Conservation (phyloP, 2,113 vertebrate species). For the Oriolus oriolus region DNA sequence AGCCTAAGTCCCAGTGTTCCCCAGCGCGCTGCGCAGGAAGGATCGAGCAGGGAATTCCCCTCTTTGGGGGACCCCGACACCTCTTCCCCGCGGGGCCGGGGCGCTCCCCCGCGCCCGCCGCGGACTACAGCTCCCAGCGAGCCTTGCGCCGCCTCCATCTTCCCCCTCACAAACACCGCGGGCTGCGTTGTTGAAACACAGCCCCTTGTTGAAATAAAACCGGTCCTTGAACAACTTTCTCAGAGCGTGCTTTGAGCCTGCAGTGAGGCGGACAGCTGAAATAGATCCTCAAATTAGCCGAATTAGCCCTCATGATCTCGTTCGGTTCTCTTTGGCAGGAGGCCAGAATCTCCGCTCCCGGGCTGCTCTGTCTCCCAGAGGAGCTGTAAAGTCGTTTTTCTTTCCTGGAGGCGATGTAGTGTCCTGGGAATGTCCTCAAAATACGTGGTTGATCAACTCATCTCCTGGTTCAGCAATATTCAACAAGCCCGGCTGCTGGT, state of each 20-base stretch:
- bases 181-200: accelerated
- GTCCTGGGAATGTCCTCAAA: neutral
- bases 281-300: neutral
- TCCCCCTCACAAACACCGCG: accelerated
- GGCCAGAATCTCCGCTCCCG: neutral
- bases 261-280: neutral
- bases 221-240: neutral
- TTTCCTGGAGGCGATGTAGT: neutral
- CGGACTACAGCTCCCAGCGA: conserved; percentile 16
- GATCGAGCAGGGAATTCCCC: no score
- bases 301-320: neutral
- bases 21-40: neutral
- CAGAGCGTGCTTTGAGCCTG: neutral
- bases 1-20: neutral
- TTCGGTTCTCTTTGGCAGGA: neutral
- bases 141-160: neutral
- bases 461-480: neutral
- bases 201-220: neutral
- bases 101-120: accelerated
- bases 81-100: accelerated
- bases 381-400: neutral
- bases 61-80: accelerated
- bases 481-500: neutral
- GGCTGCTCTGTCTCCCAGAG: neutral
- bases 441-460: neutral